These are phyloP conservation scores for Botia almorhae DNA, from an alignment of 2,797 vertebrate species.

Conservation along the genomic window DNA sequence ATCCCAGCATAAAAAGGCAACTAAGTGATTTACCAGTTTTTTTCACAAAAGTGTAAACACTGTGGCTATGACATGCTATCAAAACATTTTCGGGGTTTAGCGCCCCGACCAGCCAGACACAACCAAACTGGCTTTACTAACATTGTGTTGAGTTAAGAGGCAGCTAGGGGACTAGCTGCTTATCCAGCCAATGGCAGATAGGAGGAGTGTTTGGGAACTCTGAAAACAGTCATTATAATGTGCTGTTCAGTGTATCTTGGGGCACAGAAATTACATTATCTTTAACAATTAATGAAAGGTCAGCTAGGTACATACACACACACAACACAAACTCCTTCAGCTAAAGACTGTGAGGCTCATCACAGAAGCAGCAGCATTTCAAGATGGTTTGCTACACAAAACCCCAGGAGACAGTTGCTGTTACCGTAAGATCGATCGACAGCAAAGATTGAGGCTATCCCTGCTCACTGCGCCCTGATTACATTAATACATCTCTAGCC, in stretches of 20 bases:
- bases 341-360: constrained; percentile 2
- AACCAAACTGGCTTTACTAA: no score
- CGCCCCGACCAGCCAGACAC: no score
- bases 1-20: no score
- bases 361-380: constrained; percentile 48
- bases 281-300: neutral
- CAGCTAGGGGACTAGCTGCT: no score
- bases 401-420: constrained; percentile 31
- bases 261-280: neutral
- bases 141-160: no score
- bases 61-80: no score
- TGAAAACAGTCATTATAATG: constrained; percentile 7
- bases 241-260: neutral
- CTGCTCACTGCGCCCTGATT: constrained; percentile 54
- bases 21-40: no score
- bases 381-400: constrained; percentile 27
- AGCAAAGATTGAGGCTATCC: constrained; percentile 56
- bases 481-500: constrained; percentile 51
- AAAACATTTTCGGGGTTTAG: no score
- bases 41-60: no score
- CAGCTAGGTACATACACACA: constrained; percentile 7
- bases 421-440: constrained; percentile 59
- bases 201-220: no score
- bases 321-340: constrained; percentile 33
- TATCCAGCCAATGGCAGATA: neutral